Percentiles rank a stretch among this genome's conserved stretches.
phyloP scores from a whole-genome alignment of 2,113 vertebrate genomes.

The Conger conger region DNA sequence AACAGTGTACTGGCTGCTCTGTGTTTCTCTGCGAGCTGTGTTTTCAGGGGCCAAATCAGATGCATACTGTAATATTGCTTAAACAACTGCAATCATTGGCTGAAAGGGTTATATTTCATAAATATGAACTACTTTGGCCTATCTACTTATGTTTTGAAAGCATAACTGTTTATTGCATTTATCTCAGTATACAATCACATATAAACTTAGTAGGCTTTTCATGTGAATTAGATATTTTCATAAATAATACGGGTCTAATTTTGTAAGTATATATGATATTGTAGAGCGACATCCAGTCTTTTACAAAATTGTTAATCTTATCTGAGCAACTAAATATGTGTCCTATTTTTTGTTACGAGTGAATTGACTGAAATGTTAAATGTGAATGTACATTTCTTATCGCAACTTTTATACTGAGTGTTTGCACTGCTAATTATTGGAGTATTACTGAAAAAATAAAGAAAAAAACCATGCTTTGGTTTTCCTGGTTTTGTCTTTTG shows the following conservation, averaged over 20 bases:
- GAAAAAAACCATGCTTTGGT: slow-evolving; percentile 35
- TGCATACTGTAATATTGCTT: slow-evolving; percentile 8
- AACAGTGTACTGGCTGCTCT: slow-evolving; percentile 16
- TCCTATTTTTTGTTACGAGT: slow-evolving; percentile 80
- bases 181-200: slow-evolving; percentile 49
- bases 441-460: slow-evolving; percentile 58
- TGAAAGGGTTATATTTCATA: slow-evolving; percentile 28
- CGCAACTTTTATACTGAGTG: slow-evolving; percentile 91
- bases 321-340: slow-evolving; percentile 75
- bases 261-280: slow-evolving; percentile 78
- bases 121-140: slow-evolving; percentile 43
- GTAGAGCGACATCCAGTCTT: slow-evolving; percentile 77
- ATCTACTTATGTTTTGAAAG: slow-evolving; percentile 37
- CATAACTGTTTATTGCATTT: slow-evolving; percentile 6
- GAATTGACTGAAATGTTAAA: slow-evolving; percentile 83
- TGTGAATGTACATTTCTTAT: slow-evolving; percentile 81
- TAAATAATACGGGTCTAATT: slow-evolving; percentile 85
- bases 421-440: slow-evolving; percentile 84
- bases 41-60: slow-evolving; percentile 26
- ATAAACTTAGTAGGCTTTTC: slow-evolving; percentile 66
- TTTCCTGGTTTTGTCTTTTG: background rate
- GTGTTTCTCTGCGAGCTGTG: slow-evolving; percentile 26
- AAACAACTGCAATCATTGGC: slow-evolving; percentile 2
- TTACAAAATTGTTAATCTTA: slow-evolving; percentile 69
- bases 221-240: slow-evolving; percentile 71